Conservation (phyloP, 35 echinoderm and acorn worm genomes). For the Ophioderma brevispina region DNA sequence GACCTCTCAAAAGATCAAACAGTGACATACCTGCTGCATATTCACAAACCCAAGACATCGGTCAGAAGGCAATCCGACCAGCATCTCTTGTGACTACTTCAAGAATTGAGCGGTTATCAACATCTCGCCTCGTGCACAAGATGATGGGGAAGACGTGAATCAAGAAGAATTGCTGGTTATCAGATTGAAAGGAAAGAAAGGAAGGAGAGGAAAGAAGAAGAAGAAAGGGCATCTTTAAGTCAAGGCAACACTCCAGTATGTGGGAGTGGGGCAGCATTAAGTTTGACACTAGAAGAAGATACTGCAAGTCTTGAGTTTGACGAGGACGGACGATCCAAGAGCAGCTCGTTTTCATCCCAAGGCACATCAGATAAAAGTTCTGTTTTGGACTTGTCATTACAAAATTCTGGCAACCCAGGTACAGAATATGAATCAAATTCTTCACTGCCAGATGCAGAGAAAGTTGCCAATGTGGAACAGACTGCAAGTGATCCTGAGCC, state of each 20-base stretch:
- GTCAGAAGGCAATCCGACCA: conserved; percentile 16
- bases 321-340: neutral
- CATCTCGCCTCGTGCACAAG: neutral
- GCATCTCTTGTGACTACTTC: conserved; percentile 5
- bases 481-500: neutral
- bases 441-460: neutral
- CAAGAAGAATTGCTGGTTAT: conserved; percentile 54
- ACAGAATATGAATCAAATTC: neutral
- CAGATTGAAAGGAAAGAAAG: conserved; percentile 40
- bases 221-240: neutral
- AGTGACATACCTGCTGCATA: neutral
- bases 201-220: conserved; percentile 53
- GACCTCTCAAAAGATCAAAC: no score
- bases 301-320: conserved; percentile 5
- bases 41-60: neutral
- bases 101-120: conserved; percentile 5
- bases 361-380: conserved; percentile 10
- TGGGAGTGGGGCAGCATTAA: neutral
- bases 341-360: conserved; percentile 24
- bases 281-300: neutral
- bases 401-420: neutral
- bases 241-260: neutral
- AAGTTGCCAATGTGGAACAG: neutral
- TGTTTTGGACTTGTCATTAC: neutral
- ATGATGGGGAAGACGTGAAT: neutral